Percentiles rank a stretch among this genome's conserved stretches.
Evolutionary conservation across 1,140 invertebrate species (phyloP).

Genomic region (Neelides sp.): DNA sequence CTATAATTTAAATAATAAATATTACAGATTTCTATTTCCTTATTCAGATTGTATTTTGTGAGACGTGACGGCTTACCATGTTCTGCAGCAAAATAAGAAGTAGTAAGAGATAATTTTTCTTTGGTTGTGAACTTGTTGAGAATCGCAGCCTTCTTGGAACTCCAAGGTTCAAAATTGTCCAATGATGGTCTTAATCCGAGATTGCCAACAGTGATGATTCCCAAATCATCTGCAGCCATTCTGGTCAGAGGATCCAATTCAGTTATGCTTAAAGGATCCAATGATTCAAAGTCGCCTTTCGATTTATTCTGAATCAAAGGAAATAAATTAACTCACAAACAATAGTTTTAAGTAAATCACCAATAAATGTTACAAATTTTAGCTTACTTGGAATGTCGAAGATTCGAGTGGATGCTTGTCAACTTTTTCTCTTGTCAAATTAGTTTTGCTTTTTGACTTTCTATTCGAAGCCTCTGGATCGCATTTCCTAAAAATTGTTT

Average conservation of each 20-base stretch:
- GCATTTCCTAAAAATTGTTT: constrained; percentile 1
- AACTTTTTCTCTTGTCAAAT: not conserved
- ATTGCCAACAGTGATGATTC: constrained; percentile 13
- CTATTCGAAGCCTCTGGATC: constrained; percentile 7
- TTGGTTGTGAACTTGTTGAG: constrained; percentile 79
- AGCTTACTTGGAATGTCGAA: not conserved
- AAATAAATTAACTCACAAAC: not conserved
- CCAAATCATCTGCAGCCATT: constrained; percentile 42
- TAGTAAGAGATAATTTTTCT: constrained; percentile 79
- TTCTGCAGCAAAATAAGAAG: constrained; percentile 63
- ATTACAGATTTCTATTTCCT: constrained; percentile 1
- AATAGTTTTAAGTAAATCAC: not conserved
- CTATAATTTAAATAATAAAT: constrained; percentile 17
- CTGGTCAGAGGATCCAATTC: constrained; percentile 51
- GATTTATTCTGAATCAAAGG: not conserved
- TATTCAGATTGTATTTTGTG: too few relatives aligned
- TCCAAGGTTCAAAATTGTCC: constrained; percentile 60
- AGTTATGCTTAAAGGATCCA: constrained; percentile 15
- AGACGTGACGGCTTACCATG: constrained; percentile 54
- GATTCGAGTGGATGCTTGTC: constrained; percentile 16
- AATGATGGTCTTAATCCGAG: constrained; percentile 4
- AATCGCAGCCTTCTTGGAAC: constrained; percentile 52
- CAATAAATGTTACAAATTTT: not conserved
- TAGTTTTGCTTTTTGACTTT: constrained; percentile 11
- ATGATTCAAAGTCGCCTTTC: constrained; percentile 6